These are phyloP conservation scores for Trididemnum nubilum DNA, from an alignment of 23 tunicate species.

Conservation along the genomic window DNA sequence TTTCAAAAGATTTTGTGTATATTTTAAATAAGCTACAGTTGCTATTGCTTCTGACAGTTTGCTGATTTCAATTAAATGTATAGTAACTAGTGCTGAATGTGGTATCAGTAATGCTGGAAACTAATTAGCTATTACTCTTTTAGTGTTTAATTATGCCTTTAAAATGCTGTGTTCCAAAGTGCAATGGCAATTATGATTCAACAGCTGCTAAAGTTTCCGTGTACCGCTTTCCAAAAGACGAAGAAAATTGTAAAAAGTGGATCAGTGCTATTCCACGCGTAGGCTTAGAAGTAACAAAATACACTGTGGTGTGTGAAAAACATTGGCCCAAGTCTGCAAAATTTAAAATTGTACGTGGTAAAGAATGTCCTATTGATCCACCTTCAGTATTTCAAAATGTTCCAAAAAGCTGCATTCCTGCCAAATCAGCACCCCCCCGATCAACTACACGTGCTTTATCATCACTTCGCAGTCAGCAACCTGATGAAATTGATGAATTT, in stretches of 20 bases:
- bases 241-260: neutral
- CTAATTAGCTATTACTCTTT: no score
- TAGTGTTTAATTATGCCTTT: neutral
- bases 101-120: conserved; percentile 1
- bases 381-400: neutral
- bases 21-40: no score
- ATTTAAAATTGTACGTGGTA: neutral
- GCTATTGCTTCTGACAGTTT: no score
- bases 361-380: neutral
- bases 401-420: neutral
- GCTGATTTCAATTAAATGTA: no score
- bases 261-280: neutral
- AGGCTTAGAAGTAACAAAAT: neutral
- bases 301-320: neutral
- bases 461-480: neutral
- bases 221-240: neutral
- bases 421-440: neutral
- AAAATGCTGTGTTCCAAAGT: conserved; percentile 8
- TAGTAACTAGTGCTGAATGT: no score
- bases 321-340: neutral
- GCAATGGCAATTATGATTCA: conserved; percentile 4
- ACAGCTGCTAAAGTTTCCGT: neutral
- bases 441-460: neutral
- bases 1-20: no score
- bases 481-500: neutral